phyloP scores from a whole-genome alignment of 1,140 invertebrate genomes.

The Lordiphosa mommai region DNA sequence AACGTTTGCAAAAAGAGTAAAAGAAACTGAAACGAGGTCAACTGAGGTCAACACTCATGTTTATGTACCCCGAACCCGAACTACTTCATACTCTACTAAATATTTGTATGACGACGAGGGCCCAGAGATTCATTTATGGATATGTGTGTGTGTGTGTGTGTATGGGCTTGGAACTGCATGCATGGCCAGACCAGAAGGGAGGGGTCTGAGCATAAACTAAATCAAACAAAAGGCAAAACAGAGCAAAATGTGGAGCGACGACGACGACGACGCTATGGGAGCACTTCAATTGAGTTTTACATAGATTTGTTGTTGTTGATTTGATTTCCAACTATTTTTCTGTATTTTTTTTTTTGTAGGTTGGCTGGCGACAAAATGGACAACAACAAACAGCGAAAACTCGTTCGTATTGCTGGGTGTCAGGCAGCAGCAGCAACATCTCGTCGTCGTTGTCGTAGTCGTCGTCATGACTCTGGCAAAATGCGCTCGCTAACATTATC shows the following conservation, averaged over 20 bases:
- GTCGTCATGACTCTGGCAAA: conserved; percentile 68
- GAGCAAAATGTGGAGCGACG: conserved; percentile 50
- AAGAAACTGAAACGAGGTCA: conserved; percentile 42
- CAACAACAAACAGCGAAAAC: conserved; percentile 37
- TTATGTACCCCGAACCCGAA: conserved; percentile 71
- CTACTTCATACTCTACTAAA: conserved; percentile 79
- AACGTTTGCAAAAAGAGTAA: conserved; percentile 26
- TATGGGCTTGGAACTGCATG: conserved; percentile 55
- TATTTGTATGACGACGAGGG: conserved; percentile 66
- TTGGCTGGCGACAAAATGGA: conserved; percentile 65
- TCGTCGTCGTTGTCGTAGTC: conserved; percentile 10
- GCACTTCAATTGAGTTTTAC: conserved; percentile 74
- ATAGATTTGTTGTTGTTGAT: conserved; percentile 69
- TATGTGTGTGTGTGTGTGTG: conserved; percentile 26
- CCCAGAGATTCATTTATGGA: conserved; percentile 59
- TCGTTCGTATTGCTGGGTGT: conserved; percentile 53
- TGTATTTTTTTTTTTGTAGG: conserved; percentile 35
- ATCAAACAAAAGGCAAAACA: conserved; percentile 72
- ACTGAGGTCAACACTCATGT: conserved; percentile 71
- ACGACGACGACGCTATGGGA: conserved; percentile 11
- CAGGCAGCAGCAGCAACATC: conserved; percentile 41
- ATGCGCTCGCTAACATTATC: conserved; percentile 75
- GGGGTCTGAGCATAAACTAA: conserved; percentile 50
- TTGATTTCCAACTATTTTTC: conserved; percentile 71
- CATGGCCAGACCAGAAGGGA: conserved; percentile 21